These are phyloP conservation scores for Marmota monax DNA, from an alignment of 2,113 vertebrate genomes.

Conservation along the genomic window DNA sequence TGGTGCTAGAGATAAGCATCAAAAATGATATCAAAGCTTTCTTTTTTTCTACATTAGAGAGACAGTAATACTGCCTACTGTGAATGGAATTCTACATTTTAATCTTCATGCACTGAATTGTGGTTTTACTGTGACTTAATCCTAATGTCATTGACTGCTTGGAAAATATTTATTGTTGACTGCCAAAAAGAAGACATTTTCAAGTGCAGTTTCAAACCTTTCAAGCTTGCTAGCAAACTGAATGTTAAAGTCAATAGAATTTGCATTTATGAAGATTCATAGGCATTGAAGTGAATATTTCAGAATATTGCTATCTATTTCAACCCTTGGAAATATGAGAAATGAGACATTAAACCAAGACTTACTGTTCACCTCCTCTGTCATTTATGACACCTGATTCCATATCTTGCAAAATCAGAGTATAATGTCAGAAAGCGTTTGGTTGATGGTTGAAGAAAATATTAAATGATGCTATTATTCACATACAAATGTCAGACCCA, in stretches of 20 bases:
- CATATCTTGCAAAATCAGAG: constrained; percentile 69
- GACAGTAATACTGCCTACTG: neutral
- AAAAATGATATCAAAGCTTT: neutral
- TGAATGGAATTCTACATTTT: constrained; percentile 45
- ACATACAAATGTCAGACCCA: constrained; percentile 64
- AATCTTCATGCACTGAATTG: neutral
- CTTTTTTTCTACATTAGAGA: neutral
- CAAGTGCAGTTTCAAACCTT: constrained; percentile 74
- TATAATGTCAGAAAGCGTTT: constrained; percentile 77
- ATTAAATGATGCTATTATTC: constrained; percentile 69
- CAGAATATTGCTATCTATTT: constrained; percentile 42
- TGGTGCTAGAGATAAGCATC: neutral
- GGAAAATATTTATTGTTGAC: constrained; percentile 70
- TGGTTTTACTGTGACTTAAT: constrained; percentile 57
- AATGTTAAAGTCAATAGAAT: constrained; percentile 71
- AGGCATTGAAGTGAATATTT: constrained; percentile 67
- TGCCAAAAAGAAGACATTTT: constrained; percentile 64
- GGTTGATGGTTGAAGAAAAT: constrained; percentile 69
- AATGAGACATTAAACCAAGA: constrained; percentile 66
- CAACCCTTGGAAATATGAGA: constrained; percentile 64
- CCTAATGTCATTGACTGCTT: constrained; percentile 47
- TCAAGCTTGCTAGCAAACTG: constrained; percentile 68
- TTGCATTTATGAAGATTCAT: constrained; percentile 76
- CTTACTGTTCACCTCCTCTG: constrained; percentile 62
- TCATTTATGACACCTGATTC: constrained; percentile 73